phyloP scores from a whole-genome alignment of 2,113 vertebrate genomes.

The Poeciliopsis occidentalis region DNA sequence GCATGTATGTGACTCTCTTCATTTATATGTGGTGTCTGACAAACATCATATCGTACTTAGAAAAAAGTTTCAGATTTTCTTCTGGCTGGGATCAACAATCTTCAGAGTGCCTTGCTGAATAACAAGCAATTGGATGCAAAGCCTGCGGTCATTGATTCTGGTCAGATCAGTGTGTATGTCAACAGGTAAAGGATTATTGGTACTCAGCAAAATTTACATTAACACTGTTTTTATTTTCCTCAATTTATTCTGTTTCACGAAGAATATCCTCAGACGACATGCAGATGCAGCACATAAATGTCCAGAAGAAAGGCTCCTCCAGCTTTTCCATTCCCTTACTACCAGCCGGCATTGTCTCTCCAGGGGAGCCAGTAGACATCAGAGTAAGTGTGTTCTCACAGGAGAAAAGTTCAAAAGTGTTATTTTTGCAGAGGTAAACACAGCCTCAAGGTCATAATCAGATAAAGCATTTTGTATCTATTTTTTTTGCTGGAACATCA shows the following conservation, averaged over 20 bases:
- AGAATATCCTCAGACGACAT: constrained; percentile 72
- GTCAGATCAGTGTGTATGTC: constrained; percentile 86
- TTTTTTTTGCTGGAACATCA: no score
- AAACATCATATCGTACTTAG: constrained; percentile 51
- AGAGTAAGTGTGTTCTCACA: constrained; percentile 75
- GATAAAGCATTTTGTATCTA: no score
- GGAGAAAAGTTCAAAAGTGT: neutral
- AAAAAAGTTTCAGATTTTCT: constrained; percentile 76
- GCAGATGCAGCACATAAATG: constrained; percentile 73
- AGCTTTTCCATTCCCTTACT: constrained; percentile 85
- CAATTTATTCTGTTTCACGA: constrained; percentile 3
- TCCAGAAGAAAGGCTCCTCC: constrained; percentile 72
- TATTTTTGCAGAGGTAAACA: neutral
- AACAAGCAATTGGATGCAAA: constrained; percentile 78
- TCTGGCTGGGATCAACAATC: constrained; percentile 79
- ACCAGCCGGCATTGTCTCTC: constrained; percentile 65
- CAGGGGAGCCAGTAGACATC: constrained; percentile 85
- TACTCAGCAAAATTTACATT: neutral
- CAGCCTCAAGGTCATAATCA: no score
- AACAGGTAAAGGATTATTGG: constrained; percentile 84
- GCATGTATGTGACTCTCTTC: neutral
- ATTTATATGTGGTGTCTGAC: neutral
- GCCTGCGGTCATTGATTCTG: constrained; percentile 79
- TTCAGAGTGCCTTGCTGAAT: constrained; percentile 86
- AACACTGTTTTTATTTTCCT: neutral